phyloP scores from a whole-genome alignment of 2,888 invertebrate species.

The Pantelozetes paolii region DNA sequence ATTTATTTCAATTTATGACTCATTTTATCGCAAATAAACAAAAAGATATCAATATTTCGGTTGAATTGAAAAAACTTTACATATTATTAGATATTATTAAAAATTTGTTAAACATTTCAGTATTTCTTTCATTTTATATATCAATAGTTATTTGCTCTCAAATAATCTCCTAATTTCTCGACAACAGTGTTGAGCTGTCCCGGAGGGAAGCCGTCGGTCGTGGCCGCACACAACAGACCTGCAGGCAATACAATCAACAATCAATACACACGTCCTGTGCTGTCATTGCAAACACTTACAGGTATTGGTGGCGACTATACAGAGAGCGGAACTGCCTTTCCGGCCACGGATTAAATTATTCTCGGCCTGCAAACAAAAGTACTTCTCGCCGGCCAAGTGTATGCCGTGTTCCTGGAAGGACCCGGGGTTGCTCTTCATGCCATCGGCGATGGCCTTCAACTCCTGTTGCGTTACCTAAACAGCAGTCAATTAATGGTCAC shows the following conservation, averaged over 20 bases:
- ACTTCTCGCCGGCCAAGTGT: slow-evolving; percentile 48
- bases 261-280: too few relatives aligned
- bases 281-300: slow-evolving; percentile 43
- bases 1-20: slow-evolving; percentile 28
- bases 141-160: slow-evolving; percentile 48
- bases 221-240: slow-evolving; percentile 49
- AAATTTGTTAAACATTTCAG: background rate
- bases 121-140: background rate
- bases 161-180: slow-evolving; percentile 49
- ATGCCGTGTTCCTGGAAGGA: slow-evolving; percentile 48
- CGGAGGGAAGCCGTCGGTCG: slow-evolving; percentile 48
- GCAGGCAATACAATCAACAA: too few relatives aligned
- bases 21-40: background rate
- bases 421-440: slow-evolving; percentile 47
- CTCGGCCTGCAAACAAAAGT: slow-evolving; percentile 48
- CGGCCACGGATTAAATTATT: slow-evolving; percentile 48
- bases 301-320: slow-evolving; percentile 49
- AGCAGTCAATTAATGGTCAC: background rate
- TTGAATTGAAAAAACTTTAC: background rate
- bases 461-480: slow-evolving; percentile 47
- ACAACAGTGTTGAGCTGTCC: slow-evolving; percentile 49
- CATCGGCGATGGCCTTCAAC: slow-evolving; percentile 48
- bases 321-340: slow-evolving; percentile 49
- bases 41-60: slow-evolving; percentile 1
- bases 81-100: background rate